Base-by-base conservation (phyloP, 2,888 invertebrate species). In the Ochropacha duplaris region DNA sequence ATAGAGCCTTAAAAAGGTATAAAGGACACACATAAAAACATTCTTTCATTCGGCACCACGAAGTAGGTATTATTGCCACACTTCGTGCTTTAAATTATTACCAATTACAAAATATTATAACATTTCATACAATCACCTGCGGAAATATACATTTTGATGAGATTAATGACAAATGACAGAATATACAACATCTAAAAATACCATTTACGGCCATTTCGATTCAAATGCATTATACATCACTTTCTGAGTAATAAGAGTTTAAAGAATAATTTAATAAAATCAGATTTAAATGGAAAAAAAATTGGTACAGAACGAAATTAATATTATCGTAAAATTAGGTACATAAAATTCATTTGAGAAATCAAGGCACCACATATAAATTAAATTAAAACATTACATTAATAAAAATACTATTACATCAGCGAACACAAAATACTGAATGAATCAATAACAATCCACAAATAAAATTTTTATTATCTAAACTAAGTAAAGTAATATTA, bases 281-380 rank as follows among this genome's bases (percentile, higher is more conserved):
- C 28, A 31, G 28, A 28, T 9, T 26, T 26, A 5, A 26, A 77
- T 67, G 70, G 69, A 66, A 71, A 65, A 61, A 69, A 68, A 71
- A 69, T 72, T 64, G 71, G 66, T 65, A 77, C 71, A 68, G 62
- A 71, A 70, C 64, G 60, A 72, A 52, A 19, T n/a, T 50, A 58
- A 65, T 65, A 58, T 64, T 66, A 67, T 64, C 50, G 36, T 65
- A 78, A 72, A 72, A 74, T 76, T 76, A n/a, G n/a, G n/a, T n/a
- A 77, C 71, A 76, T 71, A 74, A 75, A 80, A 78, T 75, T 66
- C 74, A 82, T 79, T 76, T 71, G 78, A 81, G 76, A 84, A 87
- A 90, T 83, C 84, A 87, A 88, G 88, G 92, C 91, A 91, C 91
- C 91, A 90, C 85, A 85, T 86, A 86, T 86, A 86, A 83, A 87